phyloP scores from a whole-genome alignment of 2,113 vertebrate genomes.

The Psilopogon haemacephalus region DNA sequence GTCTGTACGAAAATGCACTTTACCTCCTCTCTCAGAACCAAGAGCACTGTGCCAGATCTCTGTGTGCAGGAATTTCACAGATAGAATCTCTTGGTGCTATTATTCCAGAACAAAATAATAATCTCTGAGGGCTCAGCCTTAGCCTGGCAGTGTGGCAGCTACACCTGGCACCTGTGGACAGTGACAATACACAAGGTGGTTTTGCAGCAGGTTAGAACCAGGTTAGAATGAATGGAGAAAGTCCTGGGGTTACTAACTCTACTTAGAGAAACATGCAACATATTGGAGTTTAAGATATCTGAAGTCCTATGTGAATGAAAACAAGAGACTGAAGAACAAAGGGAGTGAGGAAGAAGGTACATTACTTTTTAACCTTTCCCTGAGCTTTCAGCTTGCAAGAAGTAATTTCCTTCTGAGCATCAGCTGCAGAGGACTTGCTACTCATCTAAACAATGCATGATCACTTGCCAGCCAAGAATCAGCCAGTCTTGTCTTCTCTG shows the following conservation, averaged over 20 bases:
- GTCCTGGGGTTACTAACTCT: neutral
- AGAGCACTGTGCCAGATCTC: neutral
- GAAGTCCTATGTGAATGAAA: neutral
- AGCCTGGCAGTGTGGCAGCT: neutral
- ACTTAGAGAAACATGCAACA: neutral
- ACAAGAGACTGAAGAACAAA: neutral
- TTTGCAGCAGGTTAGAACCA: neutral
- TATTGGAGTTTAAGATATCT: neutral
- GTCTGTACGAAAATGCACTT: neutral
- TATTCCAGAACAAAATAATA: slow-evolving; percentile 10
- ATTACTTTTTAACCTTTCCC: neutral
- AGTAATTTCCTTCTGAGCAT: neutral
- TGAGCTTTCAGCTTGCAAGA: neutral
- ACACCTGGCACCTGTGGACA: slow-evolving; percentile 18
- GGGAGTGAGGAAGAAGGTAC: neutral
- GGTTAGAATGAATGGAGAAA: neutral
- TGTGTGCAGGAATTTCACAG: neutral
- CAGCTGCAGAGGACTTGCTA: neutral
- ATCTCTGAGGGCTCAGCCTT: neutral
- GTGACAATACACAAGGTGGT: neutral
- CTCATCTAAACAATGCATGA: rapidly evolving
- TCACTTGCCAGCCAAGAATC: rapidly evolving
- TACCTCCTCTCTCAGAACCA: neutral
- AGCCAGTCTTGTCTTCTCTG: neutral
- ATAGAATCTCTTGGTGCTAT: slow-evolving; percentile 21